Evolutionary conservation across 2,113 vertebrate genomes (phyloP), one percentile per base, ranked within the genome.

Genomic region (Falco punctatus): DNA sequence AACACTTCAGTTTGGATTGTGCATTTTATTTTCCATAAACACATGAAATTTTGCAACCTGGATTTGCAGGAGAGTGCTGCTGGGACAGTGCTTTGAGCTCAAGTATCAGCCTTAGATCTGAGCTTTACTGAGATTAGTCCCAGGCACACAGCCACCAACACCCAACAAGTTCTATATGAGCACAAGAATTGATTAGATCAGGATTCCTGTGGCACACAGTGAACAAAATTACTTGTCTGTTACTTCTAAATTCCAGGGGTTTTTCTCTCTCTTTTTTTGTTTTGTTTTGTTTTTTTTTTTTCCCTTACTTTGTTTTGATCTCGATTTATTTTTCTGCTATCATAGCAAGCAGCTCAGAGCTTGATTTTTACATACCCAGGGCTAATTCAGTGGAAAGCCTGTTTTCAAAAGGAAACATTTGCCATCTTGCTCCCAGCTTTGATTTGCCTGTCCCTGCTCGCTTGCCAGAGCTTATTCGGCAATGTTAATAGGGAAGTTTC

Each of bases 401-500:
- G 16, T 66, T 94, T 94, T 66, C 48, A 57, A 75, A 90, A 90
- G 78, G 95, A 74, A 92, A 77, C 26, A 24, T 90, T 95, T 90
- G 66, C 86, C 91, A 55, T 73, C 74, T 67, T 30, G 33, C 90
- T 85, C 92, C 80, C 88, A 84, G 70, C 92, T 94, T 49, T 77
- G 81, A 62, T 94, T 89, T 82, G 21, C 89, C 94, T 54, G 64
- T 71, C 73, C 84, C 92, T 73, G 58, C 84, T 82, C 15, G 1
- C 73, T 88, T 58, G 74, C 86, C 83, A 94, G 94, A 69, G 84
- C 65, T 87, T 62, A 58, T 62, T 88, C 38, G 66, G 46, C 16
- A 0, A 3, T 0, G 0, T 62, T 67, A 65, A 77, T 18, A 28
- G 73, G 55, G 23, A 89, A 90, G 38, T 90, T 95, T 73, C 81